Evolutionary conservation across 2,797 vertebrate species (phyloP).

Genomic region (Sciaenops ocellatus): DNA sequence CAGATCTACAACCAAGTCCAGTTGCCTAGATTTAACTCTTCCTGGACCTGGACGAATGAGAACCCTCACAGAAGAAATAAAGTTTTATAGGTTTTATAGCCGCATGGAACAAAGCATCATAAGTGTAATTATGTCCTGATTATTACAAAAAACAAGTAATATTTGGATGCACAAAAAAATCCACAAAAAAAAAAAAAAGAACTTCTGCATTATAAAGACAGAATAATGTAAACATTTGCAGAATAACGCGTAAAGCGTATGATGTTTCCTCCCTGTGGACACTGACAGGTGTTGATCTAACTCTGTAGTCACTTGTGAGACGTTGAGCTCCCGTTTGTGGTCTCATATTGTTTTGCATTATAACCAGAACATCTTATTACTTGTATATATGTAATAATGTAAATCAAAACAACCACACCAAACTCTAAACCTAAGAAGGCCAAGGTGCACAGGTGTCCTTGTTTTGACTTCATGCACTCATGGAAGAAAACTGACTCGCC

Average conservation of each 20-base stretch:
- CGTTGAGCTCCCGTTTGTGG: not conserved
- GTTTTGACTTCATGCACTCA: not conserved
- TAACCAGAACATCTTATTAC: not conserved
- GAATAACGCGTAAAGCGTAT: not conserved
- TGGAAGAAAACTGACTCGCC: conserved; percentile 6
- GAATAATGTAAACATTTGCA: not conserved
- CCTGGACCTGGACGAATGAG: no score
- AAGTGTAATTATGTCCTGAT: not conserved
- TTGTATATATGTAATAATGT: not conserved
- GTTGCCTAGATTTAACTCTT: no score
- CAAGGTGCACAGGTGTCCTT: not conserved
- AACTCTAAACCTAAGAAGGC: not conserved
- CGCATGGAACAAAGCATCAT: not conserved
- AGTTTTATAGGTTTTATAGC: no score
- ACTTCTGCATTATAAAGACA: not conserved
- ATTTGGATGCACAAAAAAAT: no score
- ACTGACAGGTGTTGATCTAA: not conserved
- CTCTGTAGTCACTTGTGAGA: not conserved
- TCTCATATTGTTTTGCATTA: not conserved
- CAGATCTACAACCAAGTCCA: no score
- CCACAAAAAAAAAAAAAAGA: no score
- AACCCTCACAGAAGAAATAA: not conserved
- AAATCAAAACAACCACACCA: not conserved
- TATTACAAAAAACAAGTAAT: not conserved
- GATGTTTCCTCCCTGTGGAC: not conserved